Evolutionary conservation across 1,140 invertebrate genomes (phyloP), one percentile per base, ranked within the genome.

Genomic region (Samia ricini): DNA sequence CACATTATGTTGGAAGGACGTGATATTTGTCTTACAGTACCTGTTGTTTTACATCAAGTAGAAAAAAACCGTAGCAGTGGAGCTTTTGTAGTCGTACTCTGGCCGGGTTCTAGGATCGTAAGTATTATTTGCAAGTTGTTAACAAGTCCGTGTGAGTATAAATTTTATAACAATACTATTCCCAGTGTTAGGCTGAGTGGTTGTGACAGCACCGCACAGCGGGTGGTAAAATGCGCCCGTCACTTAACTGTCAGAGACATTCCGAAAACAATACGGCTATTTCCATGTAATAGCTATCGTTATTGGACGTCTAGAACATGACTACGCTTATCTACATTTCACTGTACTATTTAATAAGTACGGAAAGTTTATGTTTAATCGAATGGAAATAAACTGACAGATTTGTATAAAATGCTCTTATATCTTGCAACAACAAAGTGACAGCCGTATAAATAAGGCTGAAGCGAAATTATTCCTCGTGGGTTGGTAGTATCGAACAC

Each of bases 281-380:
- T 77, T 75, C 70, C 64, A 74, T 76, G 75, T 78, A 79, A 83
- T 86, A 81, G 81, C 77, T 77, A 79, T 72, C 72, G 72, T 74
- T 79, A 79, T 86, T 72, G 74, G 72, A 77, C 72, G 79, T 85
- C 76, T 75, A 66, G 62, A 74, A 79, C 81, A 84, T 68, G 64
- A 71, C 60, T 57, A 63, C 60, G 55, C 68, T 74, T 77, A 72
- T 78, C 75, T 79, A 71, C 63, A 69, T 75, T 73, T 76, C 67
- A 77, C 69, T 10, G 12, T 42, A 42, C 33, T 42, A 42, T 42
- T 42, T 56, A 63, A 57, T 72, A 49, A 59, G 42, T 50, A 15
- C n/a, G 24, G 49, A 42, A 24, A 59, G 8, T 36, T 57, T 36
- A 23, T 57, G 18, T 12, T 29, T 7, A 15, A 19, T 36, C 19